Conservation (phyloP, 2,888 invertebrate genomes). For the Lingula anatina region DNA sequence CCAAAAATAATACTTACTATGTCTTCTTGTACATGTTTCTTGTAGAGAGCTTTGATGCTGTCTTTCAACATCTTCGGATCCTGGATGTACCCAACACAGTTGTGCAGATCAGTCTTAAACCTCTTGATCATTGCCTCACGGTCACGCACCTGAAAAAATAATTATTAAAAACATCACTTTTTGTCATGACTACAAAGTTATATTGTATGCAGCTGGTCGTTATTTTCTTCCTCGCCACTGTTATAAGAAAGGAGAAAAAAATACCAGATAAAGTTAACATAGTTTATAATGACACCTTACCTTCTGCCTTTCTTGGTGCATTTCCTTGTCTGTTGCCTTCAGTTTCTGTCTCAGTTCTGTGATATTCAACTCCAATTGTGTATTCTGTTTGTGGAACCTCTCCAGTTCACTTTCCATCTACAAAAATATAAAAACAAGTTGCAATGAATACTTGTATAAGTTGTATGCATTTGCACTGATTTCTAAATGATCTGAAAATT, state of each 20-base stretch:
- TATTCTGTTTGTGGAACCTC: constrained; percentile 70
- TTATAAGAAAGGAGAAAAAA: too few relatives aligned
- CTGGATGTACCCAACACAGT: constrained; percentile 72
- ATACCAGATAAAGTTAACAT: too few relatives aligned
- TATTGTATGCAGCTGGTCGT: not conserved
- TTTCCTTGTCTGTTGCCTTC: constrained; percentile 66
- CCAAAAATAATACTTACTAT: constrained; percentile 46
- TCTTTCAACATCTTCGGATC: constrained; percentile 64
- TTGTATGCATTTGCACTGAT: not conserved
- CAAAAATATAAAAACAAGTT: constrained; percentile 1
- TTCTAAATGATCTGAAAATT: not conserved
- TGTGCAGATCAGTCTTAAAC: constrained; percentile 76
- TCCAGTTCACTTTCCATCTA: constrained; percentile 77
- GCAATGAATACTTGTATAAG: not conserved
- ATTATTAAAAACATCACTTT: not conserved
- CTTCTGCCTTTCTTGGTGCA: constrained; percentile 60
- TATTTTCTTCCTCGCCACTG: too few relatives aligned
- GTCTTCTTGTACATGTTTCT: constrained; percentile 53
- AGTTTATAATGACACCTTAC: too few relatives aligned
- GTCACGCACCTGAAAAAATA: constrained; percentile 39
- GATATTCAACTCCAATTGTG: constrained; percentile 68
- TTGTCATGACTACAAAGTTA: too few relatives aligned
- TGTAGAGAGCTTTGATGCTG: constrained; percentile 54
- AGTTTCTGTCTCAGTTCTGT: constrained; percentile 74
- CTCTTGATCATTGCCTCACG: constrained; percentile 60